These are phyloP conservation scores for Scaptomyza tumidula DNA, from an alignment of 2,888 invertebrate species.

Conservation along the genomic window DNA sequence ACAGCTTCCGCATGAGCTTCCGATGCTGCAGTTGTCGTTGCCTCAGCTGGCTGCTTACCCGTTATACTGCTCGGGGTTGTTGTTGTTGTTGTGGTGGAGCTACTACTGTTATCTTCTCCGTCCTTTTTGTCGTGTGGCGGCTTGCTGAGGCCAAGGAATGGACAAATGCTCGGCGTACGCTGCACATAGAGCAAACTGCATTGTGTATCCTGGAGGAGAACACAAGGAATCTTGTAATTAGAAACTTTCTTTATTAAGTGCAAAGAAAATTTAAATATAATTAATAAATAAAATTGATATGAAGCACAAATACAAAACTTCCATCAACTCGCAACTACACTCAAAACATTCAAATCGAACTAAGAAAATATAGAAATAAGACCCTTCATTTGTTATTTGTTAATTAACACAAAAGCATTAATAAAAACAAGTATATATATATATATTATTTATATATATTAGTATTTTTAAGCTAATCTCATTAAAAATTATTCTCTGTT, in stretches of 20 bases:
- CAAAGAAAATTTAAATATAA: constrained; percentile 48
- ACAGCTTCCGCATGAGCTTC: constrained; percentile 56
- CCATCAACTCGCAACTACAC: constrained; percentile 31
- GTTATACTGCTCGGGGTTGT: constrained; percentile 38
- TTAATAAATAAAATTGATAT: constrained; percentile 79
- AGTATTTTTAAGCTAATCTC: too few relatives aligned
- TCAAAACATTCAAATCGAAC: not conserved
- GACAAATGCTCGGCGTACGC: constrained; percentile 82
- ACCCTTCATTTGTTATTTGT: too few relatives aligned
- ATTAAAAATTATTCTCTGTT: too few relatives aligned
- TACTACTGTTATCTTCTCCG: constrained; percentile 12
- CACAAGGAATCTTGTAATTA: constrained; percentile 58
- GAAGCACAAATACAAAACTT: constrained; percentile 64
- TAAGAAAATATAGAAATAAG: not conserved
- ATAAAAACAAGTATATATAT: too few relatives aligned
- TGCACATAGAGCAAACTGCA: constrained; percentile 82
- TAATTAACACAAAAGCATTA: too few relatives aligned
- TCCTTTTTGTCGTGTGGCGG: constrained; percentile 27
- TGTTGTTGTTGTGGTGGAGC: constrained; percentile 20
- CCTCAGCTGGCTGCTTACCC: constrained; percentile 60
- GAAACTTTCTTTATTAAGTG: constrained; percentile 75
- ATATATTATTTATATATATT: too few relatives aligned
- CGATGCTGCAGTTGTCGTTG: constrained; percentile 48
- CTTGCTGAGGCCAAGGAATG: constrained; percentile 77
- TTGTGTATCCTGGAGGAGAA: constrained; percentile 64